Evolutionary conservation across 2,888 invertebrate genomes (phyloP), one percentile per base, ranked within the genome.

Genomic region (Iselma pallidipennis): DNA sequence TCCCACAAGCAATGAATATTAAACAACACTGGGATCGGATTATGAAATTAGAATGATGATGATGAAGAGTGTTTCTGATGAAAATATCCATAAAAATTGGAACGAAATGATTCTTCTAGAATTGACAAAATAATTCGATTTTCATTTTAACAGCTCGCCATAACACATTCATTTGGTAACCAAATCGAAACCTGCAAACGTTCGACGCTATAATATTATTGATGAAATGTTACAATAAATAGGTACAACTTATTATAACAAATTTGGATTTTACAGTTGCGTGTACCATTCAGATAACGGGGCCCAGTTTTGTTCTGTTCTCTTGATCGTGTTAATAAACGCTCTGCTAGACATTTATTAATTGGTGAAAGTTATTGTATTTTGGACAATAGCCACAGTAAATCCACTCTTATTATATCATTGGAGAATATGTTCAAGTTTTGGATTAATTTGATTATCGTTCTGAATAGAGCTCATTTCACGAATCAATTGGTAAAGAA

Each of bases 281-380:
- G 69, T 69, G 69, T 67, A 65, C 63, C 59, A 55, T 66, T 66
- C 61, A 45, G 70, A 71, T 71, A 71, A 69, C 70, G 65, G 66
- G n/a, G 57, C 61, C 49, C 37, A 37, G 9, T 16, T 37, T 37
- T 37, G 12, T 37, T 49, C 49, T 49, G 45, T 53, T 53, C 63
- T 37, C 63, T 59, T 63, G 61, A 61, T 59, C 62, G 61, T 63
- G 62, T 69, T 64, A 16, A 63, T 61, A 50, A 63, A 69, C 59
- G 66, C 70, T 61, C 67, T 65, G 66, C 58, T 70, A 68, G 68
- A 66, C 67, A 68, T 57, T 65, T 62, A 65, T 68, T 69, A 69
- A 69, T 69, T 65, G 65, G 19, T 55, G 31, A 56, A 50, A 60
- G 61, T 57, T 65, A 61, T 61, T 60, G 56, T 64, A 57, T 19